Evolutionary conservation across 2,113 vertebrate species (phyloP), one percentile per base, ranked within the genome.

Genomic region (Silurus asotus): DNA sequence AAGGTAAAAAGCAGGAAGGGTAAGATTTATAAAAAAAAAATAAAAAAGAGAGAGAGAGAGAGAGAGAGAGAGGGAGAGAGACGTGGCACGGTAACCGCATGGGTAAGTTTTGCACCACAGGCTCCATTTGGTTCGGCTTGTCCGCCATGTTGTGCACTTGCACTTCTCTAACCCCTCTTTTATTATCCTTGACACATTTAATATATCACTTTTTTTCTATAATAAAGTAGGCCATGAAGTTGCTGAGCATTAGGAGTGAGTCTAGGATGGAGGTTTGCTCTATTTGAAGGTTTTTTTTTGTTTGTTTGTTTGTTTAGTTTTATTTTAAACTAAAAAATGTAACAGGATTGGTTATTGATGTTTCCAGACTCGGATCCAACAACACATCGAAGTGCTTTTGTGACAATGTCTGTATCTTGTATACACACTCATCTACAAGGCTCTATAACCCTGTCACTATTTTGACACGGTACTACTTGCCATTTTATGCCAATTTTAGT

Each of bases 181-280:
- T 85, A 67, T 83, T 83, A 89, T 82, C 86, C 88, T 89, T 86
- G 89, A 90, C 88, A 86, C 88, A 88, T 87, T 89, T 89, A 86
- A 78, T 45, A 48, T 67, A 81, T 87, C 58, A 25, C 65, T 76
- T 86, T 84, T 48, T 49, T 61, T 11, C 28, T 45, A 28, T 23
- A 64, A 62, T 49, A 86, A 87, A 86, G 79, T 89, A 87, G 83
- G 76, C 62, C 89, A 83, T 65, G 72, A 70, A 85, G 78, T 56
- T 45, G 59, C 45, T 49, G 48, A 56, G 83, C 3, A 65, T 85
- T 25, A n/a, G 59, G 69, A 48, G 49, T 6, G 59, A 75, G 56
- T 49, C 15, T 7, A 74, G 37, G 37, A 19, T 51, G 67, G 37
- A 76, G 23, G 61, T 17, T 58, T 78, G 51, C n/a, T 84, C 37